Evolutionary conservation across 2,888 invertebrate genomes (phyloP).

Genomic region (Allygus modestus): DNA sequence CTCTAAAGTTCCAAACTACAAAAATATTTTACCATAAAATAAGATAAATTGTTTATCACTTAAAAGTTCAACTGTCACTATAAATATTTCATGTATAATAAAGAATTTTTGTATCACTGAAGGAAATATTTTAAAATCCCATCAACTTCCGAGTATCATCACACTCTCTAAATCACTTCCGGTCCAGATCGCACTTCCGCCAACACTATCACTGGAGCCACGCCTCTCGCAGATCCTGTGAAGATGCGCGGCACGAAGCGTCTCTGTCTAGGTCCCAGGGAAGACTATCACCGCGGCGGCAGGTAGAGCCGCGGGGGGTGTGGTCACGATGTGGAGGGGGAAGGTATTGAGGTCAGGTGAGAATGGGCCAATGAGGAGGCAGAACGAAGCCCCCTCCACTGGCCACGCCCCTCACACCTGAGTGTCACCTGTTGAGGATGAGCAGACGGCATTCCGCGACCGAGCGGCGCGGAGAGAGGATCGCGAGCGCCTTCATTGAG

Average conservation of each 20-base stretch:
- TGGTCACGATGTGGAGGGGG: conserved; percentile 25
- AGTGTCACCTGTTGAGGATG: conserved; percentile 61
- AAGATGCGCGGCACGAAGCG: conserved; percentile 51
- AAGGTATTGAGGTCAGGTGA: conserved; percentile 60
- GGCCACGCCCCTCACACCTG: conserved; percentile 56
- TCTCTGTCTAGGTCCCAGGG: conserved; percentile 38
- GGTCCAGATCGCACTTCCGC: conserved; percentile 37
- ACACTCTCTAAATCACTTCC: conserved; percentile 18
- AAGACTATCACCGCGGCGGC: conserved; percentile 49
- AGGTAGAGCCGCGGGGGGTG: conserved; percentile 49
- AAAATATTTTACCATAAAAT: no score
- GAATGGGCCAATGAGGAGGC: conserved; percentile 31
- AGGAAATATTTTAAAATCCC: neutral
- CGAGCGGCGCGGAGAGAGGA: conserved; percentile 21
- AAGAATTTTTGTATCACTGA: neutral
- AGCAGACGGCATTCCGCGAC: conserved; percentile 49
- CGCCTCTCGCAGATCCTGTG: conserved; percentile 49
- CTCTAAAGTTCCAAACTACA: no score
- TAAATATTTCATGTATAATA: neutral
- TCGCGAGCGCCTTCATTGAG: conserved; percentile 3
- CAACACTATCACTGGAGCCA: conserved; percentile 46
- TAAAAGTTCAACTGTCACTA: neutral
- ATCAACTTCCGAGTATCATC: neutral
- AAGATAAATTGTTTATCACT: neutral
- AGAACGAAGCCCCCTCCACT: neutral